phyloP scores from a whole-genome alignment of 2,797 vertebrate species.

The Podarcis lilfordi region DNA sequence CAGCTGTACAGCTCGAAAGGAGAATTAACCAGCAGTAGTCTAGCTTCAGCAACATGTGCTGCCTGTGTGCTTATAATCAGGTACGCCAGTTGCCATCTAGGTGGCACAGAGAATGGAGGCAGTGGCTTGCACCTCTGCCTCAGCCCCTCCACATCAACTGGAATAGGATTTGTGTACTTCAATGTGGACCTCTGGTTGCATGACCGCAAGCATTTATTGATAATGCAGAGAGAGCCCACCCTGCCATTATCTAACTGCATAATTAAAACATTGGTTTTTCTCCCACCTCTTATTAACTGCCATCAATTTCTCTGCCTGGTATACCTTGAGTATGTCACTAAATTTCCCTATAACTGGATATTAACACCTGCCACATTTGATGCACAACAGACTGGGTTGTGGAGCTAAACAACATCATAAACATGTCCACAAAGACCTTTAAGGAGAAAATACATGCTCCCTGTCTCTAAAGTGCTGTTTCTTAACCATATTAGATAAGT shows the following conservation, averaged over 20 bases:
- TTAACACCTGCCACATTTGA: not conserved
- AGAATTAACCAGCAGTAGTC: conserved; percentile 61
- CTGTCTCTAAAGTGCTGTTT: not conserved
- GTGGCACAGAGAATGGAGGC: not conserved
- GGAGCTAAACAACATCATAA: not conserved
- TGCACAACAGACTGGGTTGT: too few relatives aligned
- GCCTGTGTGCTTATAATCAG: not conserved
- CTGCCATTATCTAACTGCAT: not conserved
- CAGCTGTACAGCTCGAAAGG: conserved; percentile 42
- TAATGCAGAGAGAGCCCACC: not conserved
- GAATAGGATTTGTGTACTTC: not conserved
- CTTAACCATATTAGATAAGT: not conserved
- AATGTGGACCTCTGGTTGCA: not conserved
- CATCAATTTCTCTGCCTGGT: not conserved
- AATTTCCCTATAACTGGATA: not conserved
- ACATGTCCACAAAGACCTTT: not conserved
- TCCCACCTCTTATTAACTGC: not conserved
- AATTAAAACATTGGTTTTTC: not conserved
- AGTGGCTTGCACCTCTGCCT: not conserved
- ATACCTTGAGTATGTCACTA: not conserved
- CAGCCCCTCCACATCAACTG: not conserved
- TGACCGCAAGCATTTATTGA: not conserved
- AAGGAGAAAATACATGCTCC: not conserved
- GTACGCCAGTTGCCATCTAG: not conserved
- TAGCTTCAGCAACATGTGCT: conserved; percentile 56